Conservation (phyloP, 2,888 invertebrate genomes). For the Phyto melanocephala region DNA sequence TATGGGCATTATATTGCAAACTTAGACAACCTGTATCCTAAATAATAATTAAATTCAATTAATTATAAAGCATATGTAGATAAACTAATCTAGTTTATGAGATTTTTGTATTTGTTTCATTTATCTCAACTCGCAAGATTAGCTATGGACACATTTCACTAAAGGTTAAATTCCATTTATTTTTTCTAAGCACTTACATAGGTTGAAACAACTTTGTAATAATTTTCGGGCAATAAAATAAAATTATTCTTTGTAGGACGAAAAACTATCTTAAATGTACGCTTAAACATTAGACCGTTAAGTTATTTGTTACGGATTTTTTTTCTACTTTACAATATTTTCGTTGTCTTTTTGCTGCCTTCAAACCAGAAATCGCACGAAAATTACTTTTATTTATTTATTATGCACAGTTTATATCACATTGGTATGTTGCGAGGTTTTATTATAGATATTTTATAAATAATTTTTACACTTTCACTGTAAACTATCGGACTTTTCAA, state of each 20-base stretch:
- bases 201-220: constrained; percentile 77
- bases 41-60: neutral
- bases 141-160: neutral
- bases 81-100: constrained; percentile 21
- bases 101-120: neutral
- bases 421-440: neutral
- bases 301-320: neutral
- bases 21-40: constrained; percentile 78
- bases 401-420: constrained; percentile 9
- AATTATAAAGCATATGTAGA: neutral
- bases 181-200: constrained; percentile 74
- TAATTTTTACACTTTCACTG: constrained; percentile 1
- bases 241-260: constrained; percentile 77
- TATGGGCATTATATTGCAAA: constrained; percentile 73
- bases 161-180: constrained; percentile 51
- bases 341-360: neutral
- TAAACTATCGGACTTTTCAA: constrained; percentile 37
- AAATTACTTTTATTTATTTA: constrained; percentile 1
- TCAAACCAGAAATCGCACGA: constrained; percentile 27
- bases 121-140: neutral
- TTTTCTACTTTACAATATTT: neutral
- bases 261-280: constrained; percentile 78
- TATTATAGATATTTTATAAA: constrained; percentile 24
- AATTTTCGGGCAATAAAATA: constrained; percentile 76
- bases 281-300: constrained; percentile 74